These are phyloP conservation scores for Amphilophus citrinellus DNA, from an alignment of 2,113 vertebrate genomes.

Conservation along the genomic window DNA sequence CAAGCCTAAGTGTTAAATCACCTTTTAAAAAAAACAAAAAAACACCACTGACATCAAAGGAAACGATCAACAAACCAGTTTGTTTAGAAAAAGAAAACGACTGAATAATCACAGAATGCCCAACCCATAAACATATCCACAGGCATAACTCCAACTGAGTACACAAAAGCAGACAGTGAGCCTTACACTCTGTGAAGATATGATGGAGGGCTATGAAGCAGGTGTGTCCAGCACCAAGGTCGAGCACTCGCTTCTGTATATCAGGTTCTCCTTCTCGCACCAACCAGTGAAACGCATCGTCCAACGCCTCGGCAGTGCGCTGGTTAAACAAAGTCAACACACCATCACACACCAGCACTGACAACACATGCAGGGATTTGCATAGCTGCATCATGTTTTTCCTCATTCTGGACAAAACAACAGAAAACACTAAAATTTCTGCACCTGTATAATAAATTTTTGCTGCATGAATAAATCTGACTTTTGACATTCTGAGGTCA, in stretches of 20 bases:
- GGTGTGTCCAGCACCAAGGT: constrained; percentile 50
- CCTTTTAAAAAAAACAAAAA: background rate
- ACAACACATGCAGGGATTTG: background rate
- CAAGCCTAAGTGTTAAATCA: background rate
- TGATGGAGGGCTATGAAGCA: constrained; percentile 72
- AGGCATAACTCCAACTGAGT: background rate
- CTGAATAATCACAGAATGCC: background rate
- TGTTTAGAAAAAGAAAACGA: background rate
- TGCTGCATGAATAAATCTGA: background rate
- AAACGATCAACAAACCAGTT: background rate
- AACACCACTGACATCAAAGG: background rate
- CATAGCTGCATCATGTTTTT: background rate
- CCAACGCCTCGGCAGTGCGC: constrained; percentile 2
- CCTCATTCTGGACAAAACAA: background rate
- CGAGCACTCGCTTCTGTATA: constrained; percentile 67
- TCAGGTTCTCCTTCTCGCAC: constrained; percentile 66
- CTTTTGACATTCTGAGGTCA: background rate
- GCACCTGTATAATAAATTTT: background rate
- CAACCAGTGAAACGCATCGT: constrained; percentile 80
- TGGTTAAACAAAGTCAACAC: background rate
- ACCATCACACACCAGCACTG: background rate
- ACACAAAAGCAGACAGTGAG: too few relatives aligned
- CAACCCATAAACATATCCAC: background rate
- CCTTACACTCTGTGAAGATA: constrained; percentile 89
- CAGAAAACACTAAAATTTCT: background rate